Evolutionary conservation across 2,797 vertebrate genomes (phyloP), one percentile per base, ranked within the genome.

Genomic region (Limnodromus scolopaceus): DNA sequence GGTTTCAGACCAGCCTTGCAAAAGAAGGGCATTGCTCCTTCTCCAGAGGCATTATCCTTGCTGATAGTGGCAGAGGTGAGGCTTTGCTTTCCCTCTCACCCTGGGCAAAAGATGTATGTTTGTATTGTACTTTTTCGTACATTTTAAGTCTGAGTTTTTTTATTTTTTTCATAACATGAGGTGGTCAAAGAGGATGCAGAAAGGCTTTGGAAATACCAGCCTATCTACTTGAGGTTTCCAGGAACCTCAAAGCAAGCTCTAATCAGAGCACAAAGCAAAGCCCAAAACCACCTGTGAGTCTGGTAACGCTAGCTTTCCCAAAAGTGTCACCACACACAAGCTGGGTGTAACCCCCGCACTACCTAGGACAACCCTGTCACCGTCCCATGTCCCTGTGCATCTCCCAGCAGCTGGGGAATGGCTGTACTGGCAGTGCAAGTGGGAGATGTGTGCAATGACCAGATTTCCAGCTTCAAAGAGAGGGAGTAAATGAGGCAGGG

Each of bases 361-460:
- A 7, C 13, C 30, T 69, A 22, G 66, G 63, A 69, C 34, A 75
- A 60, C 5, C 2, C 7, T 20, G 46, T 27, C 38, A 43, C 61
- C 16, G 1, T 70, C 16, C 43, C 2, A 4, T 22, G 22, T 10
- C 27, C 5, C 58, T 4, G 1, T 5, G 4, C 32, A 36, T 39
- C 27, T 24, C 23, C 10, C 49, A 65, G n/a, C 16, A 75, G 4
- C 48, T 75, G 17, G 20, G 18, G 16, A 87, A n/a, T 13, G 76
- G 9, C 43, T 81, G 48, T 49, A 36, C 16, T 5, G 5, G 34
- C 27, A 25, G 19, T 16, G 55, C 55, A 60, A 36, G 43, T 74
- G 18, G 9, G 10, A 68, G 51, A 58, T 16, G 3, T 53, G 25
- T 57, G 11, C 28, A 66, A 84, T 48, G 45, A 54, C 10, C 22